These are phyloP conservation scores for Plecotus auritus DNA, from an alignment of 2,113 vertebrate genomes.

Conservation along the genomic window DNA sequence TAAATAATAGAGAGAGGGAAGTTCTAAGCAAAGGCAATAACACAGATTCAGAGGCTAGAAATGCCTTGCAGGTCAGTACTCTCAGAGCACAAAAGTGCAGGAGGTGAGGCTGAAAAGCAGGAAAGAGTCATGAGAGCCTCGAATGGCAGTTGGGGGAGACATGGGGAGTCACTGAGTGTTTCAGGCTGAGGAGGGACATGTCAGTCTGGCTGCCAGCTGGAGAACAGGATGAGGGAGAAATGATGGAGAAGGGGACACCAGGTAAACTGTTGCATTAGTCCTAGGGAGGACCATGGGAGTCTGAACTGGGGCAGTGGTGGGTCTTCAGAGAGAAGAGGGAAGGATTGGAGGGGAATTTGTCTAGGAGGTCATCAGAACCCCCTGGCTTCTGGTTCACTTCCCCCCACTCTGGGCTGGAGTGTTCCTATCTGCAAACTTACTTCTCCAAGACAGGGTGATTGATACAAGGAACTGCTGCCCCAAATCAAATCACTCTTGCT, in stretches of 20 bases:
- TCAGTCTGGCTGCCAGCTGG: background rate
- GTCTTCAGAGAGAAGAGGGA: background rate
- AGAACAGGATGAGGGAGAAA: background rate
- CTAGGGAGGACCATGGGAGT: background rate
- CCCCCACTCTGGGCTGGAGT: background rate
- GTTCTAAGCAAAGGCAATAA: background rate
- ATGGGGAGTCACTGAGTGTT: background rate
- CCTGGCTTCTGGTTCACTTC: background rate
- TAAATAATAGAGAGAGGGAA: background rate
- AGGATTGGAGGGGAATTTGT: background rate
- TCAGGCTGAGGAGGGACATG: background rate
- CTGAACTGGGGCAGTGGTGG: background rate
- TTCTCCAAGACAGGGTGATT: background rate
- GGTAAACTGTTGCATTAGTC: background rate
- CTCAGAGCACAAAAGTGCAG: background rate
- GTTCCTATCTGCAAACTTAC: background rate
- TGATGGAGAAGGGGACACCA: background rate
- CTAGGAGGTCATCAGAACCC: background rate
- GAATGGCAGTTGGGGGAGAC: background rate
- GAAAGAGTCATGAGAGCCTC: background rate
- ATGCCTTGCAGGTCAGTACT: background rate
- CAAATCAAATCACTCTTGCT: background rate
- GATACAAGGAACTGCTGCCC: background rate
- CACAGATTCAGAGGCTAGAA: background rate
- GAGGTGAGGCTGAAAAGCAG: background rate